Evolutionary conservation across 1,140 invertebrate genomes (phyloP).

Genomic region (Atta cephalotes): DNA sequence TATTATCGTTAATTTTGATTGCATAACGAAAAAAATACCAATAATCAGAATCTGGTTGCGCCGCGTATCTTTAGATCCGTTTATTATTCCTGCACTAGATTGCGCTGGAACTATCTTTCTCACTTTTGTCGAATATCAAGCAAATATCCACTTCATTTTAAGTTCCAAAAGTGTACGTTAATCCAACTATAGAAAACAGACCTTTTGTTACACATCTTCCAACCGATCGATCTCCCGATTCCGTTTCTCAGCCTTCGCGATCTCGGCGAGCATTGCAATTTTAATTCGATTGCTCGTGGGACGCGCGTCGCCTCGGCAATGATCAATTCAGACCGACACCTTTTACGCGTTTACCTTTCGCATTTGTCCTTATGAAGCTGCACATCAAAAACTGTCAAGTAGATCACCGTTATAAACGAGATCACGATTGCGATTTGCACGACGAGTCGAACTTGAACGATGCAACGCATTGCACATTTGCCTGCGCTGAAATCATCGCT

Average conservation of each 20-base stretch:
- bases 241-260: conserved; percentile 31
- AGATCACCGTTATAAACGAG: not conserved
- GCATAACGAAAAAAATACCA: no score
- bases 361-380: not conserved
- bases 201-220: conserved; percentile 10
- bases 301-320: not conserved
- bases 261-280: not conserved
- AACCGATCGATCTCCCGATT: conserved; percentile 42
- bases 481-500: conserved; percentile 45
- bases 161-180: no score
- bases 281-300: not conserved
- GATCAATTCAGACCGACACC: conserved; percentile 4
- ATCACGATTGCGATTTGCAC: conserved; percentile 35
- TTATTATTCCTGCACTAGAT: no score
- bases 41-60: not conserved
- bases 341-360: not conserved
- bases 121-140: no score
- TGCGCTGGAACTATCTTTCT: no score
- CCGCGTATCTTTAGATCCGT: not conserved
- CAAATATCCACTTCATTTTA: no score
- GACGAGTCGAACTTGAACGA: not conserved
- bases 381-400: not conserved
- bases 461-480: conserved; percentile 21
- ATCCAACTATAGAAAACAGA: no score
- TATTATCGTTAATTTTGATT: no score